phyloP scores from a whole-genome alignment of 2,888 invertebrate genomes.

The Eueremaeus valkanovi region DNA sequence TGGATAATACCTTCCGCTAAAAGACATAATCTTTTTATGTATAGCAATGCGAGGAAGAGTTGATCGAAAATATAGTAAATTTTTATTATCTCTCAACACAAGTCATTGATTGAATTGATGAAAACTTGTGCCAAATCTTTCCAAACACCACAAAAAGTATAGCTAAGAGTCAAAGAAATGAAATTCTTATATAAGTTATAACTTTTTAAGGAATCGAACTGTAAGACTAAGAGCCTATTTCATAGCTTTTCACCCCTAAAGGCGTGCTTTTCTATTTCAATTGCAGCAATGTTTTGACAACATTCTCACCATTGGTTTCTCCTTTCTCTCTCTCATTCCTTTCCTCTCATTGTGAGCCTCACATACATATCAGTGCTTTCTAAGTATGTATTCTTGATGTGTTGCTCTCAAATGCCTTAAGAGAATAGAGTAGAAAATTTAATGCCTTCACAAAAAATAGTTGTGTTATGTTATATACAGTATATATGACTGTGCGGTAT shows the following conservation, averaged over 20 bases:
- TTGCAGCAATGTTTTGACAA: slow-evolving; percentile 9
- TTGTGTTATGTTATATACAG: neutral
- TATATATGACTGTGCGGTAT: slow-evolving; percentile 8
- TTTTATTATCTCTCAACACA: too few species aligned
- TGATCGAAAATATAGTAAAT: too few species aligned
- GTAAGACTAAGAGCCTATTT: too few species aligned
- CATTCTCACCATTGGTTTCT: neutral
- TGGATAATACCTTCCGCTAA: too few species aligned
- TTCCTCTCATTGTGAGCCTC: neutral
- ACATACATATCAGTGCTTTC: slow-evolving; percentile 2
- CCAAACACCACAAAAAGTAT: too few species aligned
- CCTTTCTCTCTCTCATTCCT: neutral
- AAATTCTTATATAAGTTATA: too few species aligned
- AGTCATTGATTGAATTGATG: too few species aligned
- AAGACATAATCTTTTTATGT: too few species aligned
- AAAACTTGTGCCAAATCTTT: too few species aligned
- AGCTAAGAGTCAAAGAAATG: too few species aligned
- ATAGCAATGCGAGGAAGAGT: too few species aligned
- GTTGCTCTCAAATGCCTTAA: neutral
- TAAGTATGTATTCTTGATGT: neutral
- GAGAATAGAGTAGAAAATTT: slow-evolving; percentile 23
- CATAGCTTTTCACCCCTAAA: neutral
- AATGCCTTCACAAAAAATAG: slow-evolving; percentile 9
- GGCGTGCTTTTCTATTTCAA: slow-evolving; percentile 8
- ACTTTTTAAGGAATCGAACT: too few species aligned